Conservation (phyloP, 2,888 invertebrate genomes). For the Oeneis ivallda region DNA sequence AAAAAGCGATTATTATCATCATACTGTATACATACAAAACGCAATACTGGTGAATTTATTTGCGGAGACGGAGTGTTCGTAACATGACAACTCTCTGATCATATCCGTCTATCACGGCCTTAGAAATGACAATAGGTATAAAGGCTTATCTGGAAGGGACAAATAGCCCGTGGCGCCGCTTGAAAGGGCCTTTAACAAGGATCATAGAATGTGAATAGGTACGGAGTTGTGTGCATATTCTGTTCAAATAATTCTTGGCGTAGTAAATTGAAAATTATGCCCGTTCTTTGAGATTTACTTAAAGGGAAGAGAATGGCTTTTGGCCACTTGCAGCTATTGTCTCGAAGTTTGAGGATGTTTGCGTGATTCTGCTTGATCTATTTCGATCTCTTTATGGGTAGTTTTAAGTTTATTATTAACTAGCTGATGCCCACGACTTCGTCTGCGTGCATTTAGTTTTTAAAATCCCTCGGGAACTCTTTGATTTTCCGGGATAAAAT, state of each 20-base stretch:
- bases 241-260: conserved; percentile 42
- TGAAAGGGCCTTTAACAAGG: conserved; percentile 51
- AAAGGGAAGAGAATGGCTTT: background rate
- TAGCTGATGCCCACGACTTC: too few relatives aligned
- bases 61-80: too few relatives aligned
- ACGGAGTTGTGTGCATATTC: conserved; percentile 42
- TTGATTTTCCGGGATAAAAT: too few relatives aligned
- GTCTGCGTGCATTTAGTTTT: too few relatives aligned
- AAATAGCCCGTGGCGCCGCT: conserved; percentile 51
- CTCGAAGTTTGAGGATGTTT: background rate
- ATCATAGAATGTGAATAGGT: conserved; percentile 46
- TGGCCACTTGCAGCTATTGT: background rate
- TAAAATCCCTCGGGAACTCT: too few relatives aligned
- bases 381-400: background rate
- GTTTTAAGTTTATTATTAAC: too few relatives aligned
- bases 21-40: too few relatives aligned
- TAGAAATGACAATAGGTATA: conserved; percentile 47
- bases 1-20: too few relatives aligned
- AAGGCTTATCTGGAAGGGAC: conserved; percentile 51
- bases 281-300: conserved; percentile 13
- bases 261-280: conserved; percentile 34
- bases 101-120: conserved; percentile 36
- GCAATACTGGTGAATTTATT: too few relatives aligned
- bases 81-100: too few relatives aligned
- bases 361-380: background rate